Evolutionary conservation across 2,888 invertebrate genomes (phyloP).

Genomic region (Microctonus brassicae): DNA sequence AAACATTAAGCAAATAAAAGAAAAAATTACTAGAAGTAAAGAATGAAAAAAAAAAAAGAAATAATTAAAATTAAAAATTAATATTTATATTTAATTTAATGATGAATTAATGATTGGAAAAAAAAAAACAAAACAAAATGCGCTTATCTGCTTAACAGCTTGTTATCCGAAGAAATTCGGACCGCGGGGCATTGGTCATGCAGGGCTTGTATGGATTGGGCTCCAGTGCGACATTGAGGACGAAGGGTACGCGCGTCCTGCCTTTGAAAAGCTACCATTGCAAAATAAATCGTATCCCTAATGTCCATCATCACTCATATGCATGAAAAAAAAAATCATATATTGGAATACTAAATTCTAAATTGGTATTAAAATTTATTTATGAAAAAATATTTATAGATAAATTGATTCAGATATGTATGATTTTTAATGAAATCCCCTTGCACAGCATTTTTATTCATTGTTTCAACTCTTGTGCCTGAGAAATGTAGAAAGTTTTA

Average conservation of each 20-base stretch:
- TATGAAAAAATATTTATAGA: no score
- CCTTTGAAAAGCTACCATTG: conserved; percentile 37
- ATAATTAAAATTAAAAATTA: no score
- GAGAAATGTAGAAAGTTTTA: conserved; percentile 1
- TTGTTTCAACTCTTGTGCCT: conserved; percentile 5
- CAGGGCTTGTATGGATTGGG: conserved; percentile 87
- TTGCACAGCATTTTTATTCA: neutral
- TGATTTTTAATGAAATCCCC: conserved; percentile 8
- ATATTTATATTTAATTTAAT: neutral
- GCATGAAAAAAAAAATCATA: neutral
- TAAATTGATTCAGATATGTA: no score
- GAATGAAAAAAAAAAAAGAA: no score
- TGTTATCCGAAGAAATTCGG: conserved; percentile 97
- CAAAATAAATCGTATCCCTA: neutral
- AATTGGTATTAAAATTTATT: neutral
- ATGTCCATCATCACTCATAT: neutral
- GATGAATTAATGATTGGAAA: neutral
- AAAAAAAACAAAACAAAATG: conserved; percentile 36
- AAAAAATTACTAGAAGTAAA: no score
- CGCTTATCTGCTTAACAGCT: conserved; percentile 74
- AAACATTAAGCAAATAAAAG: no score
- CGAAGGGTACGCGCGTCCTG: conserved; percentile 67
- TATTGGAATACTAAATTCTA: no score
- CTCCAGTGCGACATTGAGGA: conserved; percentile 89
- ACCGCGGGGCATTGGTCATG: conserved; percentile 93